Evolutionary conservation across 2,113 vertebrate genomes (phyloP), one percentile per base, ranked within the genome.

Genomic region (Smithornis capensis): DNA sequence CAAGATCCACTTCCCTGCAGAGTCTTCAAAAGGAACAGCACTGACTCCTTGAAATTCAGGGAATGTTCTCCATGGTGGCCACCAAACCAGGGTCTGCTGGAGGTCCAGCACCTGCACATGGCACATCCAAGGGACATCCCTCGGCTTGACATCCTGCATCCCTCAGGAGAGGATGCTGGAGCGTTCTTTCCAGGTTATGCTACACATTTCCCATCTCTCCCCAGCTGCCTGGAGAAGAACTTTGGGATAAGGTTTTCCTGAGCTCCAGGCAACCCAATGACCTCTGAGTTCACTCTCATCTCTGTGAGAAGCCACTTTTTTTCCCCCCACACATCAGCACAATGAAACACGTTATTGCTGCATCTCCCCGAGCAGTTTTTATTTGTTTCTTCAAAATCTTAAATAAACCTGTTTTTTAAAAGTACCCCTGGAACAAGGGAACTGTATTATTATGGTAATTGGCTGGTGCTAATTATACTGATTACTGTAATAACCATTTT

Each of bases 401-500:
- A 95, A 97, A 96, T 96, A 97, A 97, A 96, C 95, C 97, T 96
- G 94, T 89, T 97, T 97, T 96, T 97, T 73, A 92, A 94, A 95
- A 94, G 95, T 91, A 91, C 95, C 96, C 96, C 95, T 88, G 95
- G 92, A 97, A 92, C 87, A 89, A 96, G 95, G 91, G 97, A 97
- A 96, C 94, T 97, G 92, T 97, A 95, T 98, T 97, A 98, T 98
- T 98, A 97, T 97, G 98, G 87, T 98, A 98, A 98, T 98, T 97
- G 97, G 96, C 97, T 95, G 45, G 94, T 95, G 97, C 97, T 98
- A 98, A 98, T 98, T 98, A 98, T 96, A 97, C 97, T 97, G 95
- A 98, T 98, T 98, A 97, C 95, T 95, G 92, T 98, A 98, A 98
- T 98, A 97, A 97, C 95, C 97, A 70, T 96, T 96, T 98, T 97